Conservation (phyloP, 2,888 invertebrate species). For the Ochropacha duplaris region DNA sequence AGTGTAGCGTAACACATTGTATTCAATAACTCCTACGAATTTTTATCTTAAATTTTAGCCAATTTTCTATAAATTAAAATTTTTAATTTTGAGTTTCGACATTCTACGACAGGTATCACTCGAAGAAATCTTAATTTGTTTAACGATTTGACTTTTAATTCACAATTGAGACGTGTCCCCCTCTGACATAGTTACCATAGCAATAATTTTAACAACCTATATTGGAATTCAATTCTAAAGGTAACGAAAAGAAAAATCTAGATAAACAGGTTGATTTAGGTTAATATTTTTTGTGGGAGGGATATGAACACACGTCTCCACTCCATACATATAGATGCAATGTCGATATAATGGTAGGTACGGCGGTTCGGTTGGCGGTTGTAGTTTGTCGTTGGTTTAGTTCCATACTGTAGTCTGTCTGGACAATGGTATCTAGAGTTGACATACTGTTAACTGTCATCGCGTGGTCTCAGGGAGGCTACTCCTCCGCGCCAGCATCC, state of each 20-base stretch:
- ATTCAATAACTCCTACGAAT: slow-evolving; percentile 58
- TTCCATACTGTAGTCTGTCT: too few species aligned
- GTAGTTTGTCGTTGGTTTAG: slow-evolving; percentile 1
- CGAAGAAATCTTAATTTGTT: slow-evolving; percentile 50
- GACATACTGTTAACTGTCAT: slow-evolving; percentile 72
- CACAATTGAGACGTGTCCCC: slow-evolving; percentile 39
- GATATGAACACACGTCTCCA: slow-evolving; percentile 8
- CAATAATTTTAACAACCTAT: too few species aligned
- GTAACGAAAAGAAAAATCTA: background rate
- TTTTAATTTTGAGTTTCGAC: slow-evolving; percentile 50
- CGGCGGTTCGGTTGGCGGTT: slow-evolving; percentile 31
- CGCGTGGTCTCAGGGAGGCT: slow-evolving; percentile 57
- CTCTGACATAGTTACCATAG: slow-evolving; percentile 12
- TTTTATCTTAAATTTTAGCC: slow-evolving; percentile 65
- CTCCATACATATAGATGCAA: slow-evolving; percentile 14
- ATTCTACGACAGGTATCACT: slow-evolving; percentile 58
- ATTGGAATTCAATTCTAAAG: background rate
- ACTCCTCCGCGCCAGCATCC: slow-evolving; percentile 74
- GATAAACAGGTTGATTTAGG: background rate
- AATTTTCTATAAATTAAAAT: slow-evolving; percentile 64
- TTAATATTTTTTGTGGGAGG: background rate
- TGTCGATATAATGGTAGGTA: slow-evolving; percentile 22
- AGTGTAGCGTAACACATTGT: slow-evolving; percentile 58
- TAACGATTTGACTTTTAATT: slow-evolving; percentile 50
- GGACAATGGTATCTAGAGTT: slow-evolving; percentile 79